Conservation (phyloP, 1,140 invertebrate species). For the Anagrus nilaparvatae region DNA sequence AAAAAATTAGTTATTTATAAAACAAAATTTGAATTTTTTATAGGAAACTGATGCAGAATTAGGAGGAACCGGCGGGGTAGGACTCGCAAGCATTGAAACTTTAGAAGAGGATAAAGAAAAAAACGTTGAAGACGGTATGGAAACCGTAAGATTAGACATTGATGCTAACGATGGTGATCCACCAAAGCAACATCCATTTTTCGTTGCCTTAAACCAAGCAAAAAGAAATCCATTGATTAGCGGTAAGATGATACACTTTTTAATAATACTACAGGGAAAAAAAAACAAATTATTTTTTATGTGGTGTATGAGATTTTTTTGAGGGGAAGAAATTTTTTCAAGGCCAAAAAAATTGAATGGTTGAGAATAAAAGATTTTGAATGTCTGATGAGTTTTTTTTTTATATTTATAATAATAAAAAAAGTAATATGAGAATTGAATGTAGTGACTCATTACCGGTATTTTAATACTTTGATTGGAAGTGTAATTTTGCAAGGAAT, state of each 20-base stretch:
- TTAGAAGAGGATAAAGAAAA: conserved; percentile 58
- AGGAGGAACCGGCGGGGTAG: conserved; percentile 42
- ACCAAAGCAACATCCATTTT: conserved; percentile 28
- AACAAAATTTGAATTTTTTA: no score
- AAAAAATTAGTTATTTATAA: no score
- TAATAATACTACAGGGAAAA: not conserved
- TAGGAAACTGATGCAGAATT: conserved; percentile 42
- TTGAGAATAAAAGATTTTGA: no score
- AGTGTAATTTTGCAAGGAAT: no score
- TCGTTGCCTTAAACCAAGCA: conserved; percentile 23
- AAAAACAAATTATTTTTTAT: not conserved
- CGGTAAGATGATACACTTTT: conserved; percentile 21
- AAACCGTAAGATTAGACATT: conserved; percentile 50
- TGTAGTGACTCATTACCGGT: no score
- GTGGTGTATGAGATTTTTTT: not conserved
- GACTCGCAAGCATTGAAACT: conserved; percentile 68
- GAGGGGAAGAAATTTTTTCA: no score
- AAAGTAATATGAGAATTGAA: no score
- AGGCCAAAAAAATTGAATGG: no score
- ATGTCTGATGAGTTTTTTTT: no score
- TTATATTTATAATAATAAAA: no score
- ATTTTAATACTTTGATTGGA: no score
- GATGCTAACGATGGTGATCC: conserved; percentile 24
- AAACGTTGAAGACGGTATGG: conserved; percentile 60
- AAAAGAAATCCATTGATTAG: conserved; percentile 29